phyloP scores from a whole-genome alignment of 2,888 invertebrate genomes.

The Epiblema foenella region DNA sequence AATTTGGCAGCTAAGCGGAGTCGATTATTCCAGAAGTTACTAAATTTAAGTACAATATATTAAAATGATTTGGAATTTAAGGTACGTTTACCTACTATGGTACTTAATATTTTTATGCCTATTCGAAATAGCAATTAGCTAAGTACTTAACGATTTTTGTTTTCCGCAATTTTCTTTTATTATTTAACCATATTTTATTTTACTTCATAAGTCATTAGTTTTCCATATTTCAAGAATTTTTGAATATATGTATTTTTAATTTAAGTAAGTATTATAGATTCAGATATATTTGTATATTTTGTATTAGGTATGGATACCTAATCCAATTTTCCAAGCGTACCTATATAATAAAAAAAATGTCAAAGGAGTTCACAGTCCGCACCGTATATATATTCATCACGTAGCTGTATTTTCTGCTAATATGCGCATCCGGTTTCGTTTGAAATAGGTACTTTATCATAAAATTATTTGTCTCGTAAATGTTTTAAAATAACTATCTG shows the following conservation, averaged over 20 bases:
- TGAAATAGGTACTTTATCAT: neutral
- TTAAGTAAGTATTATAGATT: neutral
- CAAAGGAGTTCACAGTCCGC: slow-evolving; percentile 31
- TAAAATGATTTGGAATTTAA: slow-evolving; percentile 69
- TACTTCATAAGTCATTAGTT: neutral
- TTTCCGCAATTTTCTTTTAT: neutral
- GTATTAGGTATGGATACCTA: no score
- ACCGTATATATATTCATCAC: slow-evolving; percentile 7
- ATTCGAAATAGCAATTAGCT: neutral
- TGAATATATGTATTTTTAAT: neutral
- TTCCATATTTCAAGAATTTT: neutral
- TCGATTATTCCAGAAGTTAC: slow-evolving; percentile 37
- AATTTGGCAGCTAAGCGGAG: slow-evolving; percentile 66
- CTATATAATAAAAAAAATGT: neutral
- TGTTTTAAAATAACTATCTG: neutral
- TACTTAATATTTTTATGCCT: neutral
- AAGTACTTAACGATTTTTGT: neutral
- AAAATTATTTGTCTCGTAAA: neutral
- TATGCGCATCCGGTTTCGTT: slow-evolving; percentile 33
- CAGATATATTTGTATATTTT: no score
- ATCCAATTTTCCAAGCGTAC: no score
- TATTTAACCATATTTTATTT: neutral
- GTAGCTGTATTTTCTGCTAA: neutral
- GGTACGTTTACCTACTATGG: slow-evolving; percentile 62
- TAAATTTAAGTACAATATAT: slow-evolving; percentile 45